A percentile compares a stretch with the other conserved stretches of the same genome.
phyloP scores from a whole-genome alignment of 2,113 vertebrate genomes.

The Cavia aperea region DNA sequence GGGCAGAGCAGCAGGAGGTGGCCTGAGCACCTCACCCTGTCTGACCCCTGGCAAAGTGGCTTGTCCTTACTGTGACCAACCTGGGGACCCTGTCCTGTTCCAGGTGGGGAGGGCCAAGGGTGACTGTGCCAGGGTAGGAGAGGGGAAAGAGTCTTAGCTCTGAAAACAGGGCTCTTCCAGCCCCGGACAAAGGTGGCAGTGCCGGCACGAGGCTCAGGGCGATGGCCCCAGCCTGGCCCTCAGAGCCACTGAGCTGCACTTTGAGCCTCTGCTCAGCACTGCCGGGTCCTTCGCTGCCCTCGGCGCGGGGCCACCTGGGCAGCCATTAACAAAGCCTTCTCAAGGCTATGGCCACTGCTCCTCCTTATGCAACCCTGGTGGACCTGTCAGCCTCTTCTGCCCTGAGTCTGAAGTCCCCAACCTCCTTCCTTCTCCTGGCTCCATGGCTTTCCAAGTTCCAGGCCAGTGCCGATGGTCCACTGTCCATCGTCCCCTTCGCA shows the following conservation, averaged over 20 bases:
- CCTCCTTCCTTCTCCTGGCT: rapidly evolving
- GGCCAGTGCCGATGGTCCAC: rapidly evolving
- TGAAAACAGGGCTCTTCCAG: background rate
- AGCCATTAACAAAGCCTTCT: background rate
- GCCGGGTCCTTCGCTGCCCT: background rate
- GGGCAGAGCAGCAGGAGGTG: background rate
- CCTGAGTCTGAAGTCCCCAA: background rate
- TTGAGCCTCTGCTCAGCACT: background rate
- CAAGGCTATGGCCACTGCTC: rapidly evolving
- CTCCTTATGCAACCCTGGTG: rapidly evolving
- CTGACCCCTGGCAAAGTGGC: rapidly evolving
- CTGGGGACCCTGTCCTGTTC: background rate
- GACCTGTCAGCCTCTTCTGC: too few species aligned
- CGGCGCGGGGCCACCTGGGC: rapidly evolving
- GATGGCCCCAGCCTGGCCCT: background rate
- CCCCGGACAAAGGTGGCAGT: rapidly evolving
- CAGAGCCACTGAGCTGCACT: background rate
- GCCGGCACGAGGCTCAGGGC: background rate
- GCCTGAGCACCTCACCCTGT: background rate
- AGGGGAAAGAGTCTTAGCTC: background rate
- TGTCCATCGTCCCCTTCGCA: too few species aligned
- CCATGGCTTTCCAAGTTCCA: background rate
- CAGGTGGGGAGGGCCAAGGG: background rate
- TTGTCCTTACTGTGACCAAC: rapidly evolving
- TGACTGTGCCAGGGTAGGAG: rapidly evolving